phyloP scores from a whole-genome alignment of 1,140 invertebrate species.

The Sipha flava region DNA sequence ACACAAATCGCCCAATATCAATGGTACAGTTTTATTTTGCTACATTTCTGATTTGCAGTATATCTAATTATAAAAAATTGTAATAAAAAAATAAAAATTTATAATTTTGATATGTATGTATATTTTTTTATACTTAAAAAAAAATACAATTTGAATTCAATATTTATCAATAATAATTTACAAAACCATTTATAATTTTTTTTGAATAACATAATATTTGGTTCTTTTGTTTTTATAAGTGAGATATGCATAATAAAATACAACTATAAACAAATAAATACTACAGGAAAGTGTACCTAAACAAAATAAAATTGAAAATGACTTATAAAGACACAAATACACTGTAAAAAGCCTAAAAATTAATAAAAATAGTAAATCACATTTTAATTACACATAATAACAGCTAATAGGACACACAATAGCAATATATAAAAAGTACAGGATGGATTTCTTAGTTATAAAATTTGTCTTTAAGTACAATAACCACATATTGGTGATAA shows the following conservation, averaged over 20 bases:
- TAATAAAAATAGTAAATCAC: conserved; percentile 25
- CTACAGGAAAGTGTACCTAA: conserved; percentile 1
- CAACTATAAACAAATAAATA: background rate
- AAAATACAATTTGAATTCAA: background rate
- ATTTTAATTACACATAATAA: conserved; percentile 26
- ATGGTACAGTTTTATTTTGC: background rate
- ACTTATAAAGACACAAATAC: background rate
- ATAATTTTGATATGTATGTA: conserved; percentile 7
- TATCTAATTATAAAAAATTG: background rate
- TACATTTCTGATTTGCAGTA: background rate
- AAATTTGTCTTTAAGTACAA: conserved; percentile 24
- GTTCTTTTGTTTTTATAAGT: background rate
- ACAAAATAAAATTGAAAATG: background rate
- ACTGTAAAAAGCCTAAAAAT: background rate
- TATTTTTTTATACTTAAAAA: background rate
- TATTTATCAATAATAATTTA: background rate
- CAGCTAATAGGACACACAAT: conserved; percentile 25
- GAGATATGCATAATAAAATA: background rate
- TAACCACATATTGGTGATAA: background rate
- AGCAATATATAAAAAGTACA: conserved; percentile 18
- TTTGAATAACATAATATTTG: background rate
- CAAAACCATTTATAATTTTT: background rate
- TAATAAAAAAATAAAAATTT: background rate
- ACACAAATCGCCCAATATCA: background rate
- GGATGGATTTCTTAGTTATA: background rate